phyloP scores from a whole-genome alignment of 1,140 invertebrate species.

The Tribolium madens region DNA sequence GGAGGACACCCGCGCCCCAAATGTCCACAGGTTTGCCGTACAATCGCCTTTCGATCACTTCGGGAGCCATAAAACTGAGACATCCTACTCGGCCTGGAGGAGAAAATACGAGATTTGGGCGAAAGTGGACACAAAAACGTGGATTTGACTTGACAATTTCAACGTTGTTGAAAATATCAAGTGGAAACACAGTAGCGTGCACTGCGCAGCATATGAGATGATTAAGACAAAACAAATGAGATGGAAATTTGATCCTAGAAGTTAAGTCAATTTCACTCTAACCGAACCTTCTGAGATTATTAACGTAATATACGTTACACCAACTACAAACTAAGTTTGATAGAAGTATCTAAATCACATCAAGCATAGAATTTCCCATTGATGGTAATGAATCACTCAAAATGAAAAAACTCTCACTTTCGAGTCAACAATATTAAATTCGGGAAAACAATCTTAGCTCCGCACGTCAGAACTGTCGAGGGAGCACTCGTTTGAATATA shows the following conservation, averaged over 20 bases:
- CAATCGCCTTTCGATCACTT: conserved; percentile 89
- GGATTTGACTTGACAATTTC: too few species aligned
- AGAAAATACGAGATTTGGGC: background rate
- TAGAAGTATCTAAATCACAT: conserved; percentile 22
- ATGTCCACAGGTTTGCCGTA: conserved; percentile 98
- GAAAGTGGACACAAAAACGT: background rate
- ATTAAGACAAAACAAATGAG: conserved; percentile 13
- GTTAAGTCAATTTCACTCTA: background rate
- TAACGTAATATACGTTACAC: background rate
- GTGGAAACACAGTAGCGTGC: background rate
- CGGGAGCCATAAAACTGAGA: conserved; percentile 97
- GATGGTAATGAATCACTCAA: conserved; percentile 16
- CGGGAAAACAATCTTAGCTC: background rate
- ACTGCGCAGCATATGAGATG: background rate
- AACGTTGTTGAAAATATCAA: background rate
- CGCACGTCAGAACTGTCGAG: background rate
- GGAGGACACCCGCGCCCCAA: conserved; percentile 94
- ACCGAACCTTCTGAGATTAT: background rate
- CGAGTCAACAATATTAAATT: background rate
- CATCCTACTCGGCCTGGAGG: conserved; percentile 89
- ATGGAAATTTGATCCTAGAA: background rate
- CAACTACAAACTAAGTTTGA: background rate
- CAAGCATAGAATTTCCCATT: conserved; percentile 1
- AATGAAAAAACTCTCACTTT: background rate
- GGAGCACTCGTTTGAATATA: background rate